Evolutionary conservation across 2,888 invertebrate genomes (phyloP), one percentile per base, ranked within the genome.

Genomic region (Fissipunctia ypsillon): DNA sequence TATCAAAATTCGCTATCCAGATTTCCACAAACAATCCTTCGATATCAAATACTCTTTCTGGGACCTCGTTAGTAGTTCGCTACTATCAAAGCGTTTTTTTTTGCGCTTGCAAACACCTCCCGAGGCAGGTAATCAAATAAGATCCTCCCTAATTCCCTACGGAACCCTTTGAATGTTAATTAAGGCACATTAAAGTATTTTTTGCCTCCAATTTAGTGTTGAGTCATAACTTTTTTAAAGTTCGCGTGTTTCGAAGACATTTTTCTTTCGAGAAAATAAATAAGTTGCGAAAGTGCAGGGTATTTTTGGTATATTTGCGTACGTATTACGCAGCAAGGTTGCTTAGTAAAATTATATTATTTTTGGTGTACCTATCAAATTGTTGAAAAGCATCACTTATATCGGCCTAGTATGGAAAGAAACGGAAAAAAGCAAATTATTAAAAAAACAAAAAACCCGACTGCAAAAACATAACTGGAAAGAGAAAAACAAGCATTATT

Each of bases 61-160:
- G 69, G 66, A 74, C 80, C 85, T 86, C 83, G 79, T 86, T 85
- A 86, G 87, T 76, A 73, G 54, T 56, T 59, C 63, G 75, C 69
- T 70, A 77, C 77, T 76, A 84, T 83, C 76, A 80, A 61, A 56
- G 52, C 14, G 4, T 22, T 74, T 83, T 85, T 76, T 76, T 77
- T 73, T 76, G 35, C 2, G 4, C 43, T 63, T 65, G 73, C 59
- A 87, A 43, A 73, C 83, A 75, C 74, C 78, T 68, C 73, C 85
- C 19, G 80, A 78, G 80, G 84, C 87, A 73, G 78, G 74, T 78
- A 74, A 80, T 83, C 81, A 86, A 83, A 73, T 50, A 86, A 77
- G 60, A 78, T 54, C 73, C 74, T 73, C 76, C 73, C 82, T 82
- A 76, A 84, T 76, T 69, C 50, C 41, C 48, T 75, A 66, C 79